phyloP scores from a whole-genome alignment of 2,113 vertebrate genomes.

The Nansenia antarctica region DNA sequence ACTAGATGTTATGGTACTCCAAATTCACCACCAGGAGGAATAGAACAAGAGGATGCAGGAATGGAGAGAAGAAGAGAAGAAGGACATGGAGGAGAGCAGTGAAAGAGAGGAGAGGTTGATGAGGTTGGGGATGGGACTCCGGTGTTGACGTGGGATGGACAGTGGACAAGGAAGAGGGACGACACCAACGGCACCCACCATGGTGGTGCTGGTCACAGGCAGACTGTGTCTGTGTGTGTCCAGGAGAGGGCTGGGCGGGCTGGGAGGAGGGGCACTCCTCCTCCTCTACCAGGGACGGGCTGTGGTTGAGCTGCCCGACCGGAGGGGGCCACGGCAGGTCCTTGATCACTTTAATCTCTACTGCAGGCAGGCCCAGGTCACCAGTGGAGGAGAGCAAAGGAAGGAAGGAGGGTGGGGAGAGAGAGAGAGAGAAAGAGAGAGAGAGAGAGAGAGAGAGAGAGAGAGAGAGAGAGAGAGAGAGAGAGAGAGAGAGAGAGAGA shows the following conservation, averaged over 20 bases:
- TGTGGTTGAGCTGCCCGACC: conserved; percentile 93
- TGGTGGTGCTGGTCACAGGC: conserved; percentile 78
- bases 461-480: conserved; percentile 31
- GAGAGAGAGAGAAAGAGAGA: conserved; percentile 42
- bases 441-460: conserved; percentile 13
- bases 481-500: conserved; percentile 6
- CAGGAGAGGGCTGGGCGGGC: conserved; percentile 67
- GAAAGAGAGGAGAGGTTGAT: neutral
- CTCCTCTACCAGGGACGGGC: conserved; percentile 77
- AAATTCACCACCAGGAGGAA: neutral
- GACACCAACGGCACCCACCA: conserved; percentile 79
- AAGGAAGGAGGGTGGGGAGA: conserved; percentile 41
- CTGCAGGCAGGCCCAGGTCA: conserved; percentile 76
- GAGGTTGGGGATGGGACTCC: neutral
- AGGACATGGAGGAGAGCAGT: neutral
- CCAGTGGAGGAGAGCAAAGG: conserved; percentile 36
- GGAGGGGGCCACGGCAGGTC: conserved; percentile 97
- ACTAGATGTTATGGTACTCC: neutral
- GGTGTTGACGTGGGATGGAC: conserved; percentile 18
- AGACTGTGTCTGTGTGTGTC: conserved; percentile 72
- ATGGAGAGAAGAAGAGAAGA: neutral
- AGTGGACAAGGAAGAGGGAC: conserved; percentile 45
- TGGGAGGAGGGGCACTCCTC: conserved; percentile 70
- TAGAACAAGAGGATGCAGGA: neutral
- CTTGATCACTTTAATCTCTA: conserved; percentile 99